These are phyloP conservation scores for Drosophila pallidifrons DNA, from an alignment of 1,140 invertebrate genomes.

Conservation along the genomic window DNA sequence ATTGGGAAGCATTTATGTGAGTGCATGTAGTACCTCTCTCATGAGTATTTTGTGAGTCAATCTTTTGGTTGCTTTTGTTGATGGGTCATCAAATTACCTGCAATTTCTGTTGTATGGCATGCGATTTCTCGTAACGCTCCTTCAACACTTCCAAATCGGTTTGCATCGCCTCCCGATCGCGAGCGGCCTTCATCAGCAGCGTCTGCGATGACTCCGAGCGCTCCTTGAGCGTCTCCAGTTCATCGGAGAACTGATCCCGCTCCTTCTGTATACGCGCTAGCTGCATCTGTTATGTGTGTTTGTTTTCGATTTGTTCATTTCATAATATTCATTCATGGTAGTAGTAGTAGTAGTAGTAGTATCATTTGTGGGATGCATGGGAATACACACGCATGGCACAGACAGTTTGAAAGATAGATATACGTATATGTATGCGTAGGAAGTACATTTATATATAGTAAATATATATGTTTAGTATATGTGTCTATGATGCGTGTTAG, in stretches of 20 bases:
- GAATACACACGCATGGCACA: conserved; percentile 31
- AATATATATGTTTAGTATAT: conserved; percentile 24
- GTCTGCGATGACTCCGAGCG: conserved; percentile 91
- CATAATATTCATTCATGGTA: conserved; percentile 4
- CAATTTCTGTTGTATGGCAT: conserved; percentile 93
- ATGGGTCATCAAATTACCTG: conserved; percentile 86
- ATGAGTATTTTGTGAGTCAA: conserved; percentile 9
- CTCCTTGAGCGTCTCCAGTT: conserved; percentile 93
- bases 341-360: no score
- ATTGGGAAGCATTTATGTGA: conserved; percentile 26
- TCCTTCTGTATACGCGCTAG: conserved; percentile 94
- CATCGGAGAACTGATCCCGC: conserved; percentile 91
- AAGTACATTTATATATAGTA: conserved; percentile 27
- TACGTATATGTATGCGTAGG: conserved; percentile 40
- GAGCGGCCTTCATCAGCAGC: conserved; percentile 92
- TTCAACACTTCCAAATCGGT: conserved; percentile 94
- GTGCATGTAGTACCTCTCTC: conserved; percentile 30
- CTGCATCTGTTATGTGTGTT: conserved; percentile 85
- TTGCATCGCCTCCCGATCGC: conserved; percentile 93
- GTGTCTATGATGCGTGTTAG: conserved; percentile 19
- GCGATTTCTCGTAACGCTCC: conserved; percentile 95
- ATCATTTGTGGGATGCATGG: conserved; percentile 9
- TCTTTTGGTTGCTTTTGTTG: background rate
- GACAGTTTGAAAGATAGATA: conserved; percentile 75
- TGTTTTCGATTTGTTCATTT: conserved; percentile 5